Percentiles rank a stretch among this genome's conserved stretches.
Conservation (phyloP, 2,113 vertebrate genomes). For the Silurus glanis region DNA sequence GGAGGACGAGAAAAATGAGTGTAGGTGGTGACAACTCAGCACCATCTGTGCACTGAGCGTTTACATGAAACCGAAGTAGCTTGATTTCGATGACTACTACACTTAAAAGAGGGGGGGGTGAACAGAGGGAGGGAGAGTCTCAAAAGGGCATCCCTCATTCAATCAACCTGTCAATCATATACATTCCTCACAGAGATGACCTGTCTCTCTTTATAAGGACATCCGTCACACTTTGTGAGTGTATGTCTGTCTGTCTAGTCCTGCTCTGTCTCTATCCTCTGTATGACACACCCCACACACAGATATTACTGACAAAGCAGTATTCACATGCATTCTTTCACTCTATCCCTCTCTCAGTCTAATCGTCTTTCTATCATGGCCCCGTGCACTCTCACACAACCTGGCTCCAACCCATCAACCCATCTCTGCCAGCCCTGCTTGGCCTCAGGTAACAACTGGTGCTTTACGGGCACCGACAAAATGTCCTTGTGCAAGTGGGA, state of each 20-base stretch:
- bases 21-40: constrained; percentile 62
- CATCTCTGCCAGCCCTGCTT: background rate
- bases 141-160: constrained; percentile 21
- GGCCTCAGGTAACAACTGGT: background rate
- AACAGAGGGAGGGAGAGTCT: background rate
- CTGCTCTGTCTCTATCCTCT: background rate
- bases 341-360: background rate
- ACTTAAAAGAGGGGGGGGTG: background rate
- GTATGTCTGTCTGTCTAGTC: background rate
- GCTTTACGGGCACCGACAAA: background rate
- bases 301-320: constrained; percentile 9
- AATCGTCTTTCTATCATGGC: background rate
- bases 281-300: constrained; percentile 13
- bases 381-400: background rate
- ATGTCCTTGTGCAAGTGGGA: constrained; percentile 14
- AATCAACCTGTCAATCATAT: constrained; percentile 44
- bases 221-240: background rate
- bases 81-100: constrained; percentile 40
- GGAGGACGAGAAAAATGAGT: constrained; percentile 36
- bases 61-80: constrained; percentile 49
- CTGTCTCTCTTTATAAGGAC: constrained; percentile 34
- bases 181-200: constrained; percentile 50
- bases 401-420: background rate
- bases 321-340: background rate
- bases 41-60: constrained; percentile 61